Evolutionary conservation across 2,888 invertebrate species (phyloP).

Genomic region (Microctonus aethiopoides): DNA sequence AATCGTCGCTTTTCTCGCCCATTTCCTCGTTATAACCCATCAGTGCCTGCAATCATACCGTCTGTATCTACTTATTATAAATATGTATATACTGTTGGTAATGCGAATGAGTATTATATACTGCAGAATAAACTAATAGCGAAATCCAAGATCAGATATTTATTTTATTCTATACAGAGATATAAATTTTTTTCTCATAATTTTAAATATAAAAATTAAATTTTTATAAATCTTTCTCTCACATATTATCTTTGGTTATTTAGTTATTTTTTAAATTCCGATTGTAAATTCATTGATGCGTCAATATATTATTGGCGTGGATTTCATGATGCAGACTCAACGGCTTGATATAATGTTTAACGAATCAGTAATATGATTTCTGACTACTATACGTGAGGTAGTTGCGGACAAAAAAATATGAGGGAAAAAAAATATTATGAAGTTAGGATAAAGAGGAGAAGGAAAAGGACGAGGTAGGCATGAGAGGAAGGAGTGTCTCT

Average conservation of each 20-base stretch:
- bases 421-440: slow-evolving; percentile 30
- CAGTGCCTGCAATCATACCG: neutral
- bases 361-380: slow-evolving; percentile 39
- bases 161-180: neutral
- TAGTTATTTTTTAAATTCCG: neutral
- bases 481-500: slow-evolving; percentile 3
- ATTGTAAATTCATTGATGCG: slow-evolving; percentile 12
- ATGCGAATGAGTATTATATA: neutral
- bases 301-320: slow-evolving; percentile 22
- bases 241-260: neutral
- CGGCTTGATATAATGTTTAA: slow-evolving; percentile 40
- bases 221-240: neutral
- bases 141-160: neutral
- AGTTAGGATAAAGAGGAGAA: slow-evolving; percentile 23
- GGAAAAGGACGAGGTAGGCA: slow-evolving; percentile 6
- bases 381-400: slow-evolving; percentile 30
- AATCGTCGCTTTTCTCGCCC: slow-evolving; percentile 55
- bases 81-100: neutral
- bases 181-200: neutral
- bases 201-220: neutral
- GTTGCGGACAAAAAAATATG: slow-evolving; percentile 35
- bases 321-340: neutral
- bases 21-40: slow-evolving; percentile 46
- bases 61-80: neutral
- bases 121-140: neutral